phyloP scores from a whole-genome alignment of 1,140 invertebrate genomes.

The Goniozus legneri region DNA sequence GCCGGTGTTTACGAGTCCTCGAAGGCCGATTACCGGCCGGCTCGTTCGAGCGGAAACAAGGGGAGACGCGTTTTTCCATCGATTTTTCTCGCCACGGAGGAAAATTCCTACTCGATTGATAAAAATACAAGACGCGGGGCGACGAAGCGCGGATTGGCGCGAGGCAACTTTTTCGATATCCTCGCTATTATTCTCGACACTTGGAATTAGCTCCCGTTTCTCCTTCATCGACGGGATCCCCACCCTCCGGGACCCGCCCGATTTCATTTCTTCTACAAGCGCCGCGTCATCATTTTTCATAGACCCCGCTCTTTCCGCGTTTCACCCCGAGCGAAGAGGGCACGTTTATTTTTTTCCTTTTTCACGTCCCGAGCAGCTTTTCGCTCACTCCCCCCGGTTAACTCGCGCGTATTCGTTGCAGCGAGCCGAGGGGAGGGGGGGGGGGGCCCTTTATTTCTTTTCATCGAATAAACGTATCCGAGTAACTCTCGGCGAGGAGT shows the following conservation, averaged over 20 bases:
- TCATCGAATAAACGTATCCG: conserved; percentile 25
- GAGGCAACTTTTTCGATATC: conserved; percentile 15
- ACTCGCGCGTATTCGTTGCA: not conserved
- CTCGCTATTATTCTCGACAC: conserved; percentile 24
- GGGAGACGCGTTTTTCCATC: no score
- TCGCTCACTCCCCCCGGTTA: conserved; percentile 24
- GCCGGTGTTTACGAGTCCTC: conserved; percentile 38
- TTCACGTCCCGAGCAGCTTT: conserved; percentile 17
- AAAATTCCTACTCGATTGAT: conserved; percentile 1
- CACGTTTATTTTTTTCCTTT: not conserved
- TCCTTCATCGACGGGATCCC: conserved; percentile 30
- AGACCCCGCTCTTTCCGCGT: conserved; percentile 27
- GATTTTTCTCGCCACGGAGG: no score
- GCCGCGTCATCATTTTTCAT: conserved; percentile 55
- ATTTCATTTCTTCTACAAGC: conserved; percentile 52
- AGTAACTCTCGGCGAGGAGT: conserved; percentile 20
- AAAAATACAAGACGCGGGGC: conserved; percentile 10
- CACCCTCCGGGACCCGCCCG: conserved; percentile 33
- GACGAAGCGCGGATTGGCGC: conserved; percentile 8
- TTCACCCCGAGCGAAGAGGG: not conserved
- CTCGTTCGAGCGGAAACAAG: no score
- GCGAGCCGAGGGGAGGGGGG: not conserved
- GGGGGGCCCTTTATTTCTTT: conserved; percentile 22
- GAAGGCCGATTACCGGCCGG: conserved; percentile 39
- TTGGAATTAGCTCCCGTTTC: conserved; percentile 25